These are phyloP conservation scores for Diaphora mendica DNA, from an alignment of 2,888 invertebrate species.

Conservation along the genomic window DNA sequence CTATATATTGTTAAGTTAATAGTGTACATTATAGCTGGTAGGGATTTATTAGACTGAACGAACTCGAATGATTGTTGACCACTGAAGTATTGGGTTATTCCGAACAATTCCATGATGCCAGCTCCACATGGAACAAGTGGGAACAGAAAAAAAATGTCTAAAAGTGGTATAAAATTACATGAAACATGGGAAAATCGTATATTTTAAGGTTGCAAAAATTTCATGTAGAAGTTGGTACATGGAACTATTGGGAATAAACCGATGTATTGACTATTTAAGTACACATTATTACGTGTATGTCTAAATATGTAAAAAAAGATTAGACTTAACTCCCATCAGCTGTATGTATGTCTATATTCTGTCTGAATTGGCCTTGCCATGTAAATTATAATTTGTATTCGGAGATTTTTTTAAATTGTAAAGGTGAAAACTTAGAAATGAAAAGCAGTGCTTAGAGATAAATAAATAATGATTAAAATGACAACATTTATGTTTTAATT, in stretches of 20 bases:
- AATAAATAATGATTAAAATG: constrained; percentile 63
- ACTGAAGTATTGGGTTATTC: neutral
- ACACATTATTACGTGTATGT: constrained; percentile 13
- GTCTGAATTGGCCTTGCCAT: constrained; percentile 78
- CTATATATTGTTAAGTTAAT: constrained; percentile 41
- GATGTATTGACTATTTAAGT: constrained; percentile 20
- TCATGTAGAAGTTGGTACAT: too few species aligned
- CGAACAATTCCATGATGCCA: too few species aligned
- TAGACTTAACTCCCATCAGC: constrained; percentile 41
- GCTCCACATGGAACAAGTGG: too few species aligned
- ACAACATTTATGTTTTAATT: constrained; percentile 39
- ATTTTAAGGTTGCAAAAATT: too few species aligned
- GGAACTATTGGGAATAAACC: neutral
- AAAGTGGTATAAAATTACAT: too few species aligned
- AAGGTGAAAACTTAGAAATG: constrained; percentile 75
- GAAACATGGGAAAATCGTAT: too few species aligned
- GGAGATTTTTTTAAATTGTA: constrained; percentile 62
- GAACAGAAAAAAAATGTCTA: too few species aligned
- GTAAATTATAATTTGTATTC: constrained; percentile 66
- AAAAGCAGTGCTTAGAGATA: constrained; percentile 82
- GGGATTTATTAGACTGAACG: constrained; percentile 41
- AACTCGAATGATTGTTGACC: constrained; percentile 17
- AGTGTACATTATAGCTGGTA: constrained; percentile 43
- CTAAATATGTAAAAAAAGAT: constrained; percentile 11
- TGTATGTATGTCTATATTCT: constrained; percentile 35